Conservation (phyloP, 2,113 vertebrate species). For the Hypanus sabinus region DNA sequence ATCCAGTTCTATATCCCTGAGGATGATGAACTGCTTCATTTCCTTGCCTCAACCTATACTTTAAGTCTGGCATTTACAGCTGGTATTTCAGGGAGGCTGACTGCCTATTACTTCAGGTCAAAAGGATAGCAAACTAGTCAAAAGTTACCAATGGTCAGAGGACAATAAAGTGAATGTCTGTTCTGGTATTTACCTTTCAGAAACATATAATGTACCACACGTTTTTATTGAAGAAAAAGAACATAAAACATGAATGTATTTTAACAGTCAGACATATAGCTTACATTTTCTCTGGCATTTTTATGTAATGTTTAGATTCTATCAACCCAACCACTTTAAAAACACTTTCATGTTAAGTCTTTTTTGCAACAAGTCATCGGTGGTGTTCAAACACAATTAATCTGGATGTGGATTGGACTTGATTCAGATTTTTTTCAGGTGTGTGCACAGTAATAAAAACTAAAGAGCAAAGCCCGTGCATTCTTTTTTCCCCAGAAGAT, state of each 20-base stretch:
- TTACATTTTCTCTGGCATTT: neutral
- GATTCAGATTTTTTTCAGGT: neutral
- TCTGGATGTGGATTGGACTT: neutral
- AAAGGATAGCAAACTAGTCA: neutral
- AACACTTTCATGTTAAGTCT: neutral
- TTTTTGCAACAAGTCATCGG: neutral
- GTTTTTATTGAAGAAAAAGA: neutral
- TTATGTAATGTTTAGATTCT: slow-evolving; percentile 7
- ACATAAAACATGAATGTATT: neutral
- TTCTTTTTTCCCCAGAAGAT: neutral
- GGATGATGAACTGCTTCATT: too few relatives aligned
- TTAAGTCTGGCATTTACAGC: neutral
- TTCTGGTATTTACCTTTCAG: neutral
- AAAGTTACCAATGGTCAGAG: neutral
- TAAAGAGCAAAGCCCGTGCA: neutral
- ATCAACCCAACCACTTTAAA: neutral
- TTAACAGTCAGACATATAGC: neutral
- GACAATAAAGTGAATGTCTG: neutral
- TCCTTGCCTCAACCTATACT: neutral
- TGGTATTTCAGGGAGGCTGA: neutral
- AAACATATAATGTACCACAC: neutral
- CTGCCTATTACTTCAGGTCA: neutral
- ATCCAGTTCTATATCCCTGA: neutral
- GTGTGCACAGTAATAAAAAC: slow-evolving; percentile 9
- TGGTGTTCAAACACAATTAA: neutral